Conservation (phyloP, 1,140 invertebrate species). For the Scaptomyza montana region DNA sequence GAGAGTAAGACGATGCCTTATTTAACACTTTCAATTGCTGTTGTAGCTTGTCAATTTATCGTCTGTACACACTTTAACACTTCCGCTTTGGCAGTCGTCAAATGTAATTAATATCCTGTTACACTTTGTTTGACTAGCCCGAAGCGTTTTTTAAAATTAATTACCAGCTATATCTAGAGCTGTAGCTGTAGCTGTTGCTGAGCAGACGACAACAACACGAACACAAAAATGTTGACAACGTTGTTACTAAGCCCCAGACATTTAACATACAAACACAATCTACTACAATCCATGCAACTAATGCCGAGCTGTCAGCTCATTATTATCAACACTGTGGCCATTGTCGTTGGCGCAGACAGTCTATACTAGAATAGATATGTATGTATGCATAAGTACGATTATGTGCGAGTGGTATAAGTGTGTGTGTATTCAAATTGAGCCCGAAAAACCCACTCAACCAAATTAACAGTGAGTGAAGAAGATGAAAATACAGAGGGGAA, state of each 20-base stretch:
- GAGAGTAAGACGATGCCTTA: background rate
- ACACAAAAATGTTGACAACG: constrained; percentile 77
- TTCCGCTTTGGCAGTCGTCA: constrained; percentile 73
- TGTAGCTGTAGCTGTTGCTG: background rate
- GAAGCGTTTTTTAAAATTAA: constrained; percentile 80
- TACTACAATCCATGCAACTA: constrained; percentile 69
- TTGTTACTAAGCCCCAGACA: constrained; percentile 79
- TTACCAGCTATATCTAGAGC: constrained; percentile 56
- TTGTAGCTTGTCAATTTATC: constrained; percentile 60
- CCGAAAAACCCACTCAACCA: constrained; percentile 79
- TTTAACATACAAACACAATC: constrained; percentile 69
- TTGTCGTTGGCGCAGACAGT: constrained; percentile 33
- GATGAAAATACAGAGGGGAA: background rate
- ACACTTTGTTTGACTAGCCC: constrained; percentile 78
- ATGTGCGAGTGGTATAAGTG: too few relatives aligned
- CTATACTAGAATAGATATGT: background rate
- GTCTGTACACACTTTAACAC: constrained; percentile 76
- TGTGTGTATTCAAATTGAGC: constrained; percentile 72
- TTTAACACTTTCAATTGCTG: constrained; percentile 5
- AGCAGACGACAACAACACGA: constrained; percentile 47
- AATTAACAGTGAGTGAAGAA: constrained; percentile 61
- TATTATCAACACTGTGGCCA: constrained; percentile 73
- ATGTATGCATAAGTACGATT: constrained; percentile 5
- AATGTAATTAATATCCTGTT: constrained; percentile 82
- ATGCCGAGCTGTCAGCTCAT: constrained; percentile 80